A percentile compares a stretch with the other conserved stretches of the same genome.
Conservation (phyloP, 2,797 vertebrate genomes). For the Phrynocephalus forsythii region DNA sequence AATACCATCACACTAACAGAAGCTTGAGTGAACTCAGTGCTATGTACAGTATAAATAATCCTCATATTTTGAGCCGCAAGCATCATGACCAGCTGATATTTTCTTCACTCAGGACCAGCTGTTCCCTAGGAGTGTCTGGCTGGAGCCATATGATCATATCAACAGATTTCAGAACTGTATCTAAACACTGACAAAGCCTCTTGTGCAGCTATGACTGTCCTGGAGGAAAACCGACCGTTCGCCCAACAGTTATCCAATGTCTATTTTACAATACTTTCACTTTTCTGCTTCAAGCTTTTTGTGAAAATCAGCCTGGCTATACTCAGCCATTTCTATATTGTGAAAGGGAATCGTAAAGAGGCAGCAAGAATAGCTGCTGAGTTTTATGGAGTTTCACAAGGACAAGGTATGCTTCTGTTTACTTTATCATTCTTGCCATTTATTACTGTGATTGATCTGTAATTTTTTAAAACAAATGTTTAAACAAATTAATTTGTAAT, state of each 20-base stretch:
- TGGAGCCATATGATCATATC: conserved; percentile 82
- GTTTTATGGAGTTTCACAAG: conserved; percentile 92
- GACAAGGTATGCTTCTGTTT: conserved; percentile 84
- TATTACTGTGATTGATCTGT: conserved; percentile 29
- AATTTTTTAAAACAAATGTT: conserved; percentile 18
- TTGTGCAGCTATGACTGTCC: conserved; percentile 87
- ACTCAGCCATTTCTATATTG: conserved; percentile 95
- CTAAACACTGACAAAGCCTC: conserved; percentile 72
- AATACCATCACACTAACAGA: conserved; percentile 64
- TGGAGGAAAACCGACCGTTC: conserved; percentile 89
- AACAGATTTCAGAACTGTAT: conserved; percentile 78
- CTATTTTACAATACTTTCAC: conserved; percentile 95
- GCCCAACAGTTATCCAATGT: conserved; percentile 91
- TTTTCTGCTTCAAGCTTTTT: conserved; percentile 98
- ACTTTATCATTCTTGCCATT: conserved; percentile 11
- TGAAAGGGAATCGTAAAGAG: conserved; percentile 95
- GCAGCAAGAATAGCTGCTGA: conserved; percentile 95
- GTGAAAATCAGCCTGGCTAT: conserved; percentile 96
- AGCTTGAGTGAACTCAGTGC: conserved; percentile 69
- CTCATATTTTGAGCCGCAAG: conserved; percentile 79
- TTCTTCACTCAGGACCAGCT: conserved; percentile 83
- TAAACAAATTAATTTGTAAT: neutral
- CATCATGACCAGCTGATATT: conserved; percentile 83
- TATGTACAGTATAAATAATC: conserved; percentile 82
- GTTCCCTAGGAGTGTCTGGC: conserved; percentile 78